Evolutionary conservation across 2,113 vertebrate species (phyloP), one percentile per base, ranked within the genome.

Genomic region (Butastur rufipennis): DNA sequence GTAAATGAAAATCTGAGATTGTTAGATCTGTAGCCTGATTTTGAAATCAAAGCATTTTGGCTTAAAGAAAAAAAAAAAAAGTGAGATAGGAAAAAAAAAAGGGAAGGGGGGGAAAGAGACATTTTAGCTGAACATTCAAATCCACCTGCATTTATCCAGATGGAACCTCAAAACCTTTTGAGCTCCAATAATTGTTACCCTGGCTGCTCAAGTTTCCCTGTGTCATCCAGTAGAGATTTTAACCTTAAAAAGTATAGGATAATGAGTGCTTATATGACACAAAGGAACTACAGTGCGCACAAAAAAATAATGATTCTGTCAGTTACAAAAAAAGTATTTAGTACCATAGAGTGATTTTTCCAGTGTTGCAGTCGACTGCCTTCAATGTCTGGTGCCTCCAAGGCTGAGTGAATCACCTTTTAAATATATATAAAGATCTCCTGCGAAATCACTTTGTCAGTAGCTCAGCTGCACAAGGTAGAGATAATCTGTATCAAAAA

Each of bases 361-460:
- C 38, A 90, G 71, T 62, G 34, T 62, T 92, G 88, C 43, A 95
- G 72, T 90, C 21, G 17, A 90, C 85, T 88, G 80, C 53, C 91
- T 96, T 92, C 93, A 85, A 21, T 67, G 59, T 53, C 86, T 97
- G 93, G 92, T 97, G 74, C 93, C 78, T 94, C 73, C 17, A 48
- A 90, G 61, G 77, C 77, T 94, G 68, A 96, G 61, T 91, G 95
- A 96, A 95, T 96, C 86, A 91, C 95, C 86, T 92, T 95, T 93
- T 91, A 94, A 95, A 96, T 88, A 95, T 81, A 94, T 93, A 93
- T 93, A 95, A 95, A 94, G 93, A 97, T 94, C 93, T 97, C 87
- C 88, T 92, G 83, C 71, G 81, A 96, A 97, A 97, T 91, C 94
- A 93, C 50, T 94, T 96, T 96, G 81, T 97, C 88, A 91, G 88